phyloP scores from a whole-genome alignment of 2,888 invertebrate genomes.

The Drosophila infuscata region DNA sequence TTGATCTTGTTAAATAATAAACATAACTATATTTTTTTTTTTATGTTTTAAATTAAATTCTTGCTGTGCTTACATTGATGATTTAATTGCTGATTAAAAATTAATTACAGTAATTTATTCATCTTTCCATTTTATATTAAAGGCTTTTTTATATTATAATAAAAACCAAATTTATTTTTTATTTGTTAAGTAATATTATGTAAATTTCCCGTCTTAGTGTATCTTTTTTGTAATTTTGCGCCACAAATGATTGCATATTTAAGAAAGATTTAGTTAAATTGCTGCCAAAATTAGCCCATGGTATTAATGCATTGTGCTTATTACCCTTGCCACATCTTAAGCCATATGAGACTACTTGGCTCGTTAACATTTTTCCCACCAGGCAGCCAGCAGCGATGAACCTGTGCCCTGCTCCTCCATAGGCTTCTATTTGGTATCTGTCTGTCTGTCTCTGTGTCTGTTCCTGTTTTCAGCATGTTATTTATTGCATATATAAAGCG shows the following conservation, averaged over 20 bases:
- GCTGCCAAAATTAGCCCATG: conserved; percentile 28
- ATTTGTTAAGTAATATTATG: too few relatives aligned
- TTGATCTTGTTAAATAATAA: too few relatives aligned
- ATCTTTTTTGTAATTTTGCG: not conserved
- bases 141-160: not conserved
- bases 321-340: conserved; percentile 8
- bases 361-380: conserved; percentile 76
- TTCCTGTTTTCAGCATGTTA: conserved; percentile 55
- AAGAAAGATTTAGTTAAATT: conserved; percentile 3
- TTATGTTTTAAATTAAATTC: too few relatives aligned
- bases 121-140: not conserved
- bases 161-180: not conserved
- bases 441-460: not conserved
- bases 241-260: not conserved
- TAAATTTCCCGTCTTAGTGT: not conserved
- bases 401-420: conserved; percentile 17
- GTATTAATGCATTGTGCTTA: conserved; percentile 16
- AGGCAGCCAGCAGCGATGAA: conserved; percentile 34
- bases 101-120: not conserved
- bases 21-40: too few relatives aligned
- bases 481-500: conserved; percentile 78
- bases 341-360: conserved; percentile 55
- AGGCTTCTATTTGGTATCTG: conserved; percentile 5
- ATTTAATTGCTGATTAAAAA: not conserved
- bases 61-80: too few relatives aligned